A percentile compares a stretch with the other conserved stretches of the same genome.
Conservation (phyloP, 2,797 vertebrate species). For the Prunella strophiata region DNA sequence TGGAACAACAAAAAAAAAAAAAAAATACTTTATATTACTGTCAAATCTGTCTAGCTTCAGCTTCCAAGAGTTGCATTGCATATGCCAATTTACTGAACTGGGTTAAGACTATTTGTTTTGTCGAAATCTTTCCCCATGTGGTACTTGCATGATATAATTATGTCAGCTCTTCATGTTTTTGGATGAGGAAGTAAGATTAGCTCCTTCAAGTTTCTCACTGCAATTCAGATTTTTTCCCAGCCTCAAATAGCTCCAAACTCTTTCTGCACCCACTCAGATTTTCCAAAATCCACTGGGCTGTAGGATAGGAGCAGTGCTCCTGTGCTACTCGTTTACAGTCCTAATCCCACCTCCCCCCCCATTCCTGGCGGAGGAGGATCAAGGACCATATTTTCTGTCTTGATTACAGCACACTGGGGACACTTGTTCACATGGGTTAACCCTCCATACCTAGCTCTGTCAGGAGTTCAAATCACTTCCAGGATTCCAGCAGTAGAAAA, state of each 20-base stretch:
- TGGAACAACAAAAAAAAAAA: fast-evolving
- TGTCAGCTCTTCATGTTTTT: background rate
- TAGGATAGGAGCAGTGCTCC: background rate
- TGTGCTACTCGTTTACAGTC: background rate
- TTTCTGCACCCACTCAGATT: background rate
- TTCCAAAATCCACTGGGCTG: background rate
- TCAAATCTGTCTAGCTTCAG: background rate
- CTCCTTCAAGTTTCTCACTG: background rate
- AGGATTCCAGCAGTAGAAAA: background rate
- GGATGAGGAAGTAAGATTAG: background rate
- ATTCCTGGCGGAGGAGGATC: fast-evolving
- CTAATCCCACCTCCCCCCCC: background rate
- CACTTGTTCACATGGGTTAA: background rate
- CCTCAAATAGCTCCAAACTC: background rate
- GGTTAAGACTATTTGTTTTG: background rate
- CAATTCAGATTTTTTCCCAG: background rate
- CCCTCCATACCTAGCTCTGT: background rate
- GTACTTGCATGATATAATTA: constrained; percentile 13
- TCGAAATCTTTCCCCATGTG: background rate
- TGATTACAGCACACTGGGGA: background rate
- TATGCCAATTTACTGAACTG: background rate
- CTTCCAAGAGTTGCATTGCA: background rate
- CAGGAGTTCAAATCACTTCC: background rate
- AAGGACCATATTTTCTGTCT: background rate
- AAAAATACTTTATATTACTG: background rate